A percentile compares a stretch with the other conserved stretches of the same genome.
Evolutionary conservation across 23 tunicate species (phyloP).

Genomic region (Pegea sp.): DNA sequence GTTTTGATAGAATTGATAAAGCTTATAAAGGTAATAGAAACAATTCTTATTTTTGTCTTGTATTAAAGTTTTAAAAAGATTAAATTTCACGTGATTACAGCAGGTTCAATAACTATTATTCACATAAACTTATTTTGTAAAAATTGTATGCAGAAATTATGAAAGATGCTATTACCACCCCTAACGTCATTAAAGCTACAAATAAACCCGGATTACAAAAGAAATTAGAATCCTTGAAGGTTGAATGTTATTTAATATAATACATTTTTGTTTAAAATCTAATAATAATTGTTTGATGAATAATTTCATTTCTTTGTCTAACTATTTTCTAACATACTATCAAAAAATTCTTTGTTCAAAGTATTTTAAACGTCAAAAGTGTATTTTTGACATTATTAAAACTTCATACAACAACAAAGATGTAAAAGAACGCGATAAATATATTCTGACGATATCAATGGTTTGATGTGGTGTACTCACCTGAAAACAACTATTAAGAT

Average conservation of each 20-base stretch:
- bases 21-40: conserved; percentile 59
- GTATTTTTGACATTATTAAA: no score
- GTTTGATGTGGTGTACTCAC: no score
- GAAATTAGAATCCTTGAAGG: conserved; percentile 55
- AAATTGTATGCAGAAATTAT: conserved; percentile 43
- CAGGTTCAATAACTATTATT: neutral
- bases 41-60: no score
- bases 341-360: neutral
- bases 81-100: neutral
- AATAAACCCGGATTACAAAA: conserved; percentile 60
- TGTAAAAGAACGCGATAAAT: no score
- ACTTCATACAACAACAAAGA: no score
- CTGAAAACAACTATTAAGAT: no score
- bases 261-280: no score
- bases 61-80: neutral
- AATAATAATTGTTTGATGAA: no score
- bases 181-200: conserved; percentile 93
- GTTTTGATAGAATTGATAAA: conserved; percentile 79
- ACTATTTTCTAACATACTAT: neutral
- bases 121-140: neutral
- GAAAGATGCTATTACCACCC: conserved; percentile 87
- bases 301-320: neutral
- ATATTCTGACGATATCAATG: no score
- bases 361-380: neutral
- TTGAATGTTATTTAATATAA: no score